Evolutionary conservation across 2,888 invertebrate species (phyloP), one percentile per base, ranked within the genome.

Genomic region (Byasa hedistus): DNA sequence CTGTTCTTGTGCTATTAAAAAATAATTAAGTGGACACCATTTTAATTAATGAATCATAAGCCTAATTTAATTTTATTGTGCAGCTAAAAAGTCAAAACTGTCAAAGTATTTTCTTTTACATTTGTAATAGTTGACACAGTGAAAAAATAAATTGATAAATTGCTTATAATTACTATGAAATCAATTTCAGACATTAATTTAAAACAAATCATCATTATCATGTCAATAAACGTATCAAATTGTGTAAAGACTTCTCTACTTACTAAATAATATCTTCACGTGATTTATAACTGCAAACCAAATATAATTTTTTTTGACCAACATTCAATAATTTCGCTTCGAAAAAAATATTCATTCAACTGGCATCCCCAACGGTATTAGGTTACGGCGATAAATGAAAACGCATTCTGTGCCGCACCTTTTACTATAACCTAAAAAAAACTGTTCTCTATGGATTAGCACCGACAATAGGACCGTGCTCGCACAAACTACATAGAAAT

Each of bases 381-480:
- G 58, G 56, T 67, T 67, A 67, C 67, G 44, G 59, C 36, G 48
- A 59, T 55, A 63, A 63, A 67, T 67, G 59, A 60, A 59, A 60
- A 51, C 27, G 59, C 56, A 54, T 66, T 66, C 64, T 57, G 57
- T 64, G 56, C 22, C 56, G 62, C 59, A 66, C 61, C 64, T 62
- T 65, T 62, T 54, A 23, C 24, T 58, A 69, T 51, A 51, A 32
- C 36, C 44, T 57, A 69, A 69, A 69, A 68, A 70, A 67, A 57
- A 24, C 71, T 68, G 69, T 71, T 73, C 66, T 70, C 70, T 65
- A 48, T 64, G 71, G 72, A 73, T 73, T 73, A 73, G 61, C 66
- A 56, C 21, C 62, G 52, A 73, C 70, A 73, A 73, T 69, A 60
- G 67, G 64, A 59, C 55, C 55, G 48, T 66, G 69, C 70, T 65